Base-by-base conservation (phyloP, 2,888 invertebrate species). In the Megaustenia siamemsis region DNA sequence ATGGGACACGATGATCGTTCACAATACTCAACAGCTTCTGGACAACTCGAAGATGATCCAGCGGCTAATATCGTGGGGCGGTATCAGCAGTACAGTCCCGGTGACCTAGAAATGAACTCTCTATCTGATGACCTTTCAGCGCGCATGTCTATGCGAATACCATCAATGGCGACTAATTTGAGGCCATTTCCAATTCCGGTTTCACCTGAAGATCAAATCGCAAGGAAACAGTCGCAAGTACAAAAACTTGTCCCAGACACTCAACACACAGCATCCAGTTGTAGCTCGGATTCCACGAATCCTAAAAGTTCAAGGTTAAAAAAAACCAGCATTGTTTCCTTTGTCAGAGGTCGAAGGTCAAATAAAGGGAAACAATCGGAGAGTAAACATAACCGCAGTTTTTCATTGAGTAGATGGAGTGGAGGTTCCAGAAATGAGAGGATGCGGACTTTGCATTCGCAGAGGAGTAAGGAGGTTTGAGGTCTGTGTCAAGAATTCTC, bases 111-210 rank as follows among this genome's bases (percentile, higher is more conserved):
- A 10, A 4, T 15, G 38, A 32, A 15, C 35, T 6, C 40, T 1
- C 21, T n/a, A 38, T 10, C 69, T 18, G 15, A 69, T 1, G 68
- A 69, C 2, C 3, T 68, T 24, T 12, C 28, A 4, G 21, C 68
- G 15, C 45, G 32, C 35, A 38, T 68, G 6, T 80, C 66, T 28
- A 79, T 84, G 71, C 28, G 56, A 18, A 79, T 84, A 35, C 84
- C 84, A 38, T 8, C 84, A n/a, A 73, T 84, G 84, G 84, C 84
- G 15, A 28, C 84, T 21, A 84, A 84, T 63, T 75, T 84, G 1
- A 63, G 40, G 24, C 84, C 84, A 0, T 84, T 84, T 53, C 83
- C 83, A 0, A 10, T 83, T 56, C 83, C 77, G 0, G 40, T 24
- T 24, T 66, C 76, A 24, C 10, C 66, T 32, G 71, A 69, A 45